Conservation (phyloP, 2,113 vertebrate species). For the Sander lucioperca region DNA sequence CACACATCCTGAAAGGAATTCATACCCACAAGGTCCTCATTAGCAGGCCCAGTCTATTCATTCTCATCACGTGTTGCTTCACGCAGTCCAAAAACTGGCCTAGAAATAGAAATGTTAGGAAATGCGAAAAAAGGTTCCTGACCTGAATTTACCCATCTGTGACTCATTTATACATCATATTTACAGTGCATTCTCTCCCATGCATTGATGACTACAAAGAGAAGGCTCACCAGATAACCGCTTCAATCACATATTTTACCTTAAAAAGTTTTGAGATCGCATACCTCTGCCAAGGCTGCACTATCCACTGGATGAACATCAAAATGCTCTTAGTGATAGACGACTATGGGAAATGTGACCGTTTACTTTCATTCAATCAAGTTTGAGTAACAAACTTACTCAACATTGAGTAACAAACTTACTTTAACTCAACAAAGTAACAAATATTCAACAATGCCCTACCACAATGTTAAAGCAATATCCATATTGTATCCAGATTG, state of each 20-base stretch:
- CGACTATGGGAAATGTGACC: background rate
- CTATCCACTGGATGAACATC: background rate
- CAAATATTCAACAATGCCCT: background rate
- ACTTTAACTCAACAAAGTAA: background rate
- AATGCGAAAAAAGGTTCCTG: background rate
- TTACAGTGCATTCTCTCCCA: background rate
- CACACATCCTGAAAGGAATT: slow-evolving; percentile 54
- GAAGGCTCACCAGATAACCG: background rate
- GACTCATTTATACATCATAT: background rate
- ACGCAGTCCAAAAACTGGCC: slow-evolving; percentile 20
- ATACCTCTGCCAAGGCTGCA: background rate
- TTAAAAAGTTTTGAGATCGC: background rate
- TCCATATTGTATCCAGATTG: too few relatives aligned
- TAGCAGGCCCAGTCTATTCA: slow-evolving; percentile 45
- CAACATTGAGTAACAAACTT: background rate
- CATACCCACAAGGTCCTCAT: slow-evolving; percentile 70
- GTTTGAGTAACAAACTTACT: background rate
- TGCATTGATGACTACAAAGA: too few relatives aligned
- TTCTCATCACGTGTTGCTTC: slow-evolving; percentile 42
- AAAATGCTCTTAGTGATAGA: background rate
- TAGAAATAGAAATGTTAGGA: slow-evolving; percentile 13
- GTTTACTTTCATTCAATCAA: background rate
- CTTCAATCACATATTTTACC: background rate
- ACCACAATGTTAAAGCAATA: too few relatives aligned
- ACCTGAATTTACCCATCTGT: slow-evolving; percentile 30